These are phyloP conservation scores for Oncopodura yosiiana DNA, from an alignment of 1,140 invertebrate genomes.

Conservation along the genomic window DNA sequence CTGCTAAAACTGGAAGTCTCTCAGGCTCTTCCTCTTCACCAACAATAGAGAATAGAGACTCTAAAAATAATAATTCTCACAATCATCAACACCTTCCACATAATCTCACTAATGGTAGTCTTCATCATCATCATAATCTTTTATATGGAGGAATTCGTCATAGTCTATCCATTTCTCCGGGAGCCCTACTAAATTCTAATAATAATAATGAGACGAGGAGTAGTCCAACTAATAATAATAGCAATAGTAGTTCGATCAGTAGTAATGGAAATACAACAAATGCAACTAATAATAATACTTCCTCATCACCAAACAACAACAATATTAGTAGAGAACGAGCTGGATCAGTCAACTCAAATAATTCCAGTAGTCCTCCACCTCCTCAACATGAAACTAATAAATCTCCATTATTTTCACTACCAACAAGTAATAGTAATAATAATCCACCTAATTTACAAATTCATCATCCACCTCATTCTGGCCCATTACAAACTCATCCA, in stretches of 20 bases:
- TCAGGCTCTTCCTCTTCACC: conserved; percentile 26
- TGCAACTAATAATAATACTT: conserved; percentile 4
- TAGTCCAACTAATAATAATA: conserved; percentile 12
- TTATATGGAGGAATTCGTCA: conserved; percentile 30
- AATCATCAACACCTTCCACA: conserved; percentile 28
- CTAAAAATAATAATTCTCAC: conserved; percentile 18
- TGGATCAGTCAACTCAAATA: conserved; percentile 21
- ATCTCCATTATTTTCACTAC: conserved; percentile 12
- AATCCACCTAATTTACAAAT: conserved; percentile 3
- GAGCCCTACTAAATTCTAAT: conserved; percentile 15
- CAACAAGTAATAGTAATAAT: neutral
- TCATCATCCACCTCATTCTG: conserved; percentile 27
- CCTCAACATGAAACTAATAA: conserved; percentile 4
- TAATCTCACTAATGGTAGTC: conserved; percentile 18
- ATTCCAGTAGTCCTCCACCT: conserved; percentile 1
- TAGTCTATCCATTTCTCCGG: conserved; percentile 27
- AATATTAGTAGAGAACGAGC: too few relatives aligned
- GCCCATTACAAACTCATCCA: conserved; percentile 24
- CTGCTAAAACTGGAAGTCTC: conserved; percentile 9
- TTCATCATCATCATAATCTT: conserved; percentile 19
- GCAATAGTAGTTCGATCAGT: conserved; percentile 1
- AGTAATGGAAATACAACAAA: conserved; percentile 6
- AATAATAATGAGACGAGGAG: neutral
- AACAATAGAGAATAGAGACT: conserved; percentile 22
- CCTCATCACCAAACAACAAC: too few relatives aligned